Base-by-base conservation (phyloP, 2,797 vertebrate species). In the Enteromius anoplus region DNA sequence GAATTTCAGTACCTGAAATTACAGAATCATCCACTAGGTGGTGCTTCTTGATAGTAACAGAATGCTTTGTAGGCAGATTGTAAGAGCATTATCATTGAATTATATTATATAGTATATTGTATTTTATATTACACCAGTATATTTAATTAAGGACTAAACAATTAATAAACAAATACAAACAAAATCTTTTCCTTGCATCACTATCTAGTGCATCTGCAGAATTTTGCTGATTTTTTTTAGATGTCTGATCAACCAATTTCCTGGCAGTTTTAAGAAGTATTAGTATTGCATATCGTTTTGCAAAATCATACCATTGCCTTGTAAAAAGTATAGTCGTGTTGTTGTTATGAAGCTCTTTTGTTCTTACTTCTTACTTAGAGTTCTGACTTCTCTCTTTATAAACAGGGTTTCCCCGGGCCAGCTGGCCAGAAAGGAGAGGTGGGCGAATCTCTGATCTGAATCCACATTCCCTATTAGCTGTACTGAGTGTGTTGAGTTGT, bases 341-440 rank as follows among this genome's bases (percentile, higher is more conserved):
- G n/a, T 75, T 6, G 88, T 90, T 75, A 82, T 73, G 26, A 34
- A 69, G 47, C 5, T 64, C 7, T 60, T 32, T 42, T 42, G 14
- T 3, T 65, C 1, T 11, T 51, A 15, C 1, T 2, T 21, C 12
- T 47, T 49, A 49, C 45, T 47, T 49, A 5, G 14, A 49, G 47
- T 51, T 51, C 11, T 80, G 42, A 15, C 42, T 64, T 71, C 19
- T 77, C n/a, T 82, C 86, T 87, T 87, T 5, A 91, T 90, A 88
- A 86, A 84, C 93, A 99, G 98, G 97, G 97, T 84, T 78, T 92
- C 84, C 73, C 82, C 86, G 97, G 98, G 84, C 86, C 88, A 77
- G 77, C 40, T 17, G 98, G 98, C 91, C 88, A 88, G 73, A 96
- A 88, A 92, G 98, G 97, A 94, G 96, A 97, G 95, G 98, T 99